These are phyloP conservation scores for Dryobates pubescens DNA, from an alignment of 2,797 vertebrate genomes.

Conservation along the genomic window DNA sequence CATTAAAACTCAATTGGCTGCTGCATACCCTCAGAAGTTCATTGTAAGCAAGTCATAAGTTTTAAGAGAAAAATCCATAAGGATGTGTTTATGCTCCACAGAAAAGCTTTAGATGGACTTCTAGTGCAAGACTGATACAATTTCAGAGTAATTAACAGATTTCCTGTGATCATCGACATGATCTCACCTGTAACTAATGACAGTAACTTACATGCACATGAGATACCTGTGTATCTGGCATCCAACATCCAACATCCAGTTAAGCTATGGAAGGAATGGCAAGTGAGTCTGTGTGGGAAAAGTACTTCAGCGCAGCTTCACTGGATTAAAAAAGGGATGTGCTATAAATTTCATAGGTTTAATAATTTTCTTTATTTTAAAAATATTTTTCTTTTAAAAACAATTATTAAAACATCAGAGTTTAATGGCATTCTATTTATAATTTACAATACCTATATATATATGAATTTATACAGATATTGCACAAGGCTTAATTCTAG, in stretches of 20 bases:
- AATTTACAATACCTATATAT: not conserved
- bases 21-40: constrained; percentile 24
- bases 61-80: constrained; percentile 38
- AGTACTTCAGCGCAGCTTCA: not conserved
- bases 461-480: not conserved
- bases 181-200: constrained; percentile 18
- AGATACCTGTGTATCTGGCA: not conserved
- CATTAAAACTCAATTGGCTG: constrained; percentile 34
- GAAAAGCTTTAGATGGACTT: not conserved
- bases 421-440: not conserved
- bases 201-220: not conserved
- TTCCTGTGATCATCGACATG: constrained; percentile 43
- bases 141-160: constrained; percentile 54
- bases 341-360: not conserved
- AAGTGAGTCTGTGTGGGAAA: not conserved
- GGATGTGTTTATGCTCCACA: constrained; percentile 32
- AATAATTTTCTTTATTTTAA: constrained; percentile 45
- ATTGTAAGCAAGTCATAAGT: constrained; percentile 7
- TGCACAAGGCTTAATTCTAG: not conserved
- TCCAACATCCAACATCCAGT: not conserved
- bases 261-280: not conserved
- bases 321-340: not conserved
- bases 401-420: not conserved
- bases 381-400: constrained; percentile 16
- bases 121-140: constrained; percentile 59